phyloP scores from a whole-genome alignment of 92 coral and sea anemone genomes.

The Galaxea fascicularis region DNA sequence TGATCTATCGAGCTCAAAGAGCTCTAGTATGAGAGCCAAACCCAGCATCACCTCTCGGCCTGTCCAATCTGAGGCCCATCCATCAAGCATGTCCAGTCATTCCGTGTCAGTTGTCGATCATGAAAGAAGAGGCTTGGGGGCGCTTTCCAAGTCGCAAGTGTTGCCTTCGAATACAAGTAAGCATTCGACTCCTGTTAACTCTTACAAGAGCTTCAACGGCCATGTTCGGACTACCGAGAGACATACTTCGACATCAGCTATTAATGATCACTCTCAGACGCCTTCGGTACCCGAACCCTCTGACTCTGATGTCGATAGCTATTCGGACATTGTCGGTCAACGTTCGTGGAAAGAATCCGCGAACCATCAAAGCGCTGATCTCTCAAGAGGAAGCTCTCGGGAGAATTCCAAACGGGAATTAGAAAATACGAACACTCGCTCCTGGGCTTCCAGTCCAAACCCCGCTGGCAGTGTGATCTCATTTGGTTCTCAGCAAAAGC shows the following conservation, averaged over 20 bases:
- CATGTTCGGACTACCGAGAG: conserved; percentile 10
- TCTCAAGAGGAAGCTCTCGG: background rate
- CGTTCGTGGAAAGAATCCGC: conserved; percentile 31
- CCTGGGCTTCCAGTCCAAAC: conserved; percentile 34
- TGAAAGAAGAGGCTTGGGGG: conserved; percentile 26
- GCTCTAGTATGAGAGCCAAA: conserved; percentile 61
- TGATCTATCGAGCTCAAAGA: conserved; percentile 61
- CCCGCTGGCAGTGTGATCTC: conserved; percentile 15
- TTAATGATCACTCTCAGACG: conserved; percentile 63
- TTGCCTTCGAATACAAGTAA: conserved; percentile 6
- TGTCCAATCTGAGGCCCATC: conserved; percentile 42
- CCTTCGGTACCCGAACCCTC: conserved; percentile 51
- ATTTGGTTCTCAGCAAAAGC: background rate
- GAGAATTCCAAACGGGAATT: background rate
- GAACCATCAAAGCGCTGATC: conserved; percentile 4
- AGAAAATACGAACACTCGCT: background rate
- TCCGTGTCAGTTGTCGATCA: conserved; percentile 38
- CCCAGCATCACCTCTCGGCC: conserved; percentile 40
- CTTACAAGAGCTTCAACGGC: conserved; percentile 38
- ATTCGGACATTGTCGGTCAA: conserved; percentile 81
- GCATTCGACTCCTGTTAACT: background rate
- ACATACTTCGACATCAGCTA: conserved; percentile 45
- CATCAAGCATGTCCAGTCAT: conserved; percentile 7
- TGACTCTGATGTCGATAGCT: conserved; percentile 82
- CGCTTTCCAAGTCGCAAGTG: conserved; percentile 32